A percentile compares a stretch with the other conserved stretches of the same genome.
Conservation (phyloP, 2,888 invertebrate species). For the Ophion costatus region DNA sequence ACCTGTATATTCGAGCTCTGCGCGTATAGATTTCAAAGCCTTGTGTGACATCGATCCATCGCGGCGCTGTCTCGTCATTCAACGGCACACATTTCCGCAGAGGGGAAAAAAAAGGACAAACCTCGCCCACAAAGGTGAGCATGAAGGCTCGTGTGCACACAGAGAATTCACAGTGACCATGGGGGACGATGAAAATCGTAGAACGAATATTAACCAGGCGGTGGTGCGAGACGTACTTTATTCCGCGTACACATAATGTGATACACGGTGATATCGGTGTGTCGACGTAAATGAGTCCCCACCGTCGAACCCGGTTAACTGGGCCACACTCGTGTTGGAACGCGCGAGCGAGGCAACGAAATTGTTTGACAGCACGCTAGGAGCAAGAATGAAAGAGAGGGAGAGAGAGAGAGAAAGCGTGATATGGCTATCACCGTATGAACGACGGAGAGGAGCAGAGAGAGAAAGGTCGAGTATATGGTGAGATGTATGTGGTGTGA, state of each 20-base stretch:
- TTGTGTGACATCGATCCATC: slow-evolving; percentile 29
- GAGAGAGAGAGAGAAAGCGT: slow-evolving; percentile 39
- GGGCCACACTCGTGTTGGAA: slow-evolving; percentile 61
- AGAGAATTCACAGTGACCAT: not conserved
- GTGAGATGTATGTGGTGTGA: slow-evolving; percentile 36
- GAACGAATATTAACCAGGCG: slow-evolving; percentile 29
- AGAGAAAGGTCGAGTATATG: slow-evolving; percentile 23
- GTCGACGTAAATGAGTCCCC: slow-evolving; percentile 54
- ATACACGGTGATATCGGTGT: slow-evolving; percentile 40
- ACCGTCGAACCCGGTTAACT: slow-evolving; percentile 62
- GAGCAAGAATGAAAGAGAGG: slow-evolving; percentile 34
- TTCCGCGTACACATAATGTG: slow-evolving; percentile 1
- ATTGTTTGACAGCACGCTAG: slow-evolving; percentile 60
- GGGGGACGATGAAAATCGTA: slow-evolving; percentile 14
- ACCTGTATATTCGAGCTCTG: not conserved
- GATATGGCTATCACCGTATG: slow-evolving; percentile 31
- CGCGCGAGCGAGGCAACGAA: slow-evolving; percentile 40
- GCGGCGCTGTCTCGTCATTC: slow-evolving; percentile 5
- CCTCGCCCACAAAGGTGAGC: not conserved
- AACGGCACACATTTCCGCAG: not conserved
- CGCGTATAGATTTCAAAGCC: slow-evolving; percentile 6
- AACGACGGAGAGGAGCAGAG: slow-evolving; percentile 37
- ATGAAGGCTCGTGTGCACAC: not conserved
- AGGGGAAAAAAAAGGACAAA: not conserved
- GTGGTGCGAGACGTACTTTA: slow-evolving; percentile 43